phyloP scores from a whole-genome alignment of 2,888 invertebrate species.

The Paralinhomoeus sp. region DNA sequence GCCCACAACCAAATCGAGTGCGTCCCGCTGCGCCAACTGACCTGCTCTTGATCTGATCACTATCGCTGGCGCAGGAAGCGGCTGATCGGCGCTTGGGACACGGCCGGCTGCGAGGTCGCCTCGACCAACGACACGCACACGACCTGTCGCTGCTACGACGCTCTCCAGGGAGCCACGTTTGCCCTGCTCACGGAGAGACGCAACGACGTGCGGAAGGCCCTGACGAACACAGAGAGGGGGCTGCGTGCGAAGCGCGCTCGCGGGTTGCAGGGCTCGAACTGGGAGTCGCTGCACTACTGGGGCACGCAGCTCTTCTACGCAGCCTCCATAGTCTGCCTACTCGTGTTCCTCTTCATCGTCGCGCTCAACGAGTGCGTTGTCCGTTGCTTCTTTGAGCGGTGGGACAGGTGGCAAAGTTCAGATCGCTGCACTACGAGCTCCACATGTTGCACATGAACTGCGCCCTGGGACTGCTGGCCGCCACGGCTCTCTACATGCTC shows the following conservation, averaged over 20 bases:
- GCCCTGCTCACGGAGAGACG: slow-evolving; percentile 6
- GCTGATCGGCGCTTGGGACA: slow-evolving; percentile 4
- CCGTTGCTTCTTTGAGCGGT: neutral
- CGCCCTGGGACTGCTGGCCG: slow-evolving; percentile 6
- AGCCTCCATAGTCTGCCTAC: slow-evolving; percentile 6
- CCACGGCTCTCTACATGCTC: slow-evolving; percentile 6
- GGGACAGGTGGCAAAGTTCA: neutral
- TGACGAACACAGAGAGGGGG: no score
- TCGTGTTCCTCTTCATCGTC: slow-evolving; percentile 8
- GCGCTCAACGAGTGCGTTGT: neutral
- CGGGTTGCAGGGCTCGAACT: no score
- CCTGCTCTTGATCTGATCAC: neutral
- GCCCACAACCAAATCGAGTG: neutral
- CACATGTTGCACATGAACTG: slow-evolving; percentile 8
- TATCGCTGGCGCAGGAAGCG: neutral
- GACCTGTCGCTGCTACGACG: slow-evolving; percentile 6
- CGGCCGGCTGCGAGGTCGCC: slow-evolving; percentile 3
- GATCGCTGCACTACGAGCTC: slow-evolving; percentile 6
- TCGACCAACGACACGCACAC: slow-evolving; percentile 5
- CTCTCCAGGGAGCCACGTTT: slow-evolving; percentile 6
- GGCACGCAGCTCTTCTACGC: slow-evolving; percentile 3
- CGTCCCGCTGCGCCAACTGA: neutral
- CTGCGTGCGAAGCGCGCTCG: no score
- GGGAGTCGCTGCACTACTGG: slow-evolving; percentile 1
- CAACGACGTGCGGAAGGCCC: neutral